Evolutionary conservation across 2,797 vertebrate species (phyloP), one percentile per base, ranked within the genome.

Genomic region (Pygocentrus nattereri): DNA sequence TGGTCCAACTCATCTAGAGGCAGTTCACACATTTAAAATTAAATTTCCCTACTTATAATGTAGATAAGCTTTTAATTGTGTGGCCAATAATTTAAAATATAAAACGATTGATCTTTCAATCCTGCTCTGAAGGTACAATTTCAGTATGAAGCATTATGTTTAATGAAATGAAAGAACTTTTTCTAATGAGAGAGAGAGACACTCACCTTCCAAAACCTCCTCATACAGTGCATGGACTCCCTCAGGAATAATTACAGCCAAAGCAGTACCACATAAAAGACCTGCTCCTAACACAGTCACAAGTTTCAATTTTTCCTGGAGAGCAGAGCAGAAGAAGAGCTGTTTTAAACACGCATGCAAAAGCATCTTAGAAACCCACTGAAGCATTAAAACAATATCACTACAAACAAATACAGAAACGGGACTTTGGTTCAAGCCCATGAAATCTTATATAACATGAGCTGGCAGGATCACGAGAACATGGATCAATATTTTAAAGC

Each of bases 181-280:
- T n/a, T n/a, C n/a, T n/a, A n/a, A n/a, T n/a, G n/a, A 25, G 0
- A 19, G 19, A 64, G 2, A 50, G 0, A 8, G 0, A 31, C 41
- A 25, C 59, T 84, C 85, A 99, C 98, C 97, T 90, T 99, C 96
- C 75, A 99, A 92, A 84, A 97, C 93, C 80, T 99, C 98, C 90
- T 98, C 98, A 89, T 99, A 99, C 85, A 99, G 96, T 74, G 97
- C 97, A 41, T 99, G 98, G 78, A 99, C 98, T 78, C 98, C 98
- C 91, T 99, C 98, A 0, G 98, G 98, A 82, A 99, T 97, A 81
- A 99, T 99, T 49, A 99, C 98, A 19, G 97, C 98, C 71, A 99
- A 93, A 0, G 98, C 98, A 68, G 98, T 99, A 61, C 98, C 98
- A 89, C 98, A 99, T 71, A 99, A 93, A 78, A 99, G 95, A 54